Percentiles rank a stretch among this genome's conserved stretches.
These are phyloP conservation scores for Cataglyphis altisquamis DNA, from an alignment of 2,888 invertebrate species.

Conservation along the genomic window DNA sequence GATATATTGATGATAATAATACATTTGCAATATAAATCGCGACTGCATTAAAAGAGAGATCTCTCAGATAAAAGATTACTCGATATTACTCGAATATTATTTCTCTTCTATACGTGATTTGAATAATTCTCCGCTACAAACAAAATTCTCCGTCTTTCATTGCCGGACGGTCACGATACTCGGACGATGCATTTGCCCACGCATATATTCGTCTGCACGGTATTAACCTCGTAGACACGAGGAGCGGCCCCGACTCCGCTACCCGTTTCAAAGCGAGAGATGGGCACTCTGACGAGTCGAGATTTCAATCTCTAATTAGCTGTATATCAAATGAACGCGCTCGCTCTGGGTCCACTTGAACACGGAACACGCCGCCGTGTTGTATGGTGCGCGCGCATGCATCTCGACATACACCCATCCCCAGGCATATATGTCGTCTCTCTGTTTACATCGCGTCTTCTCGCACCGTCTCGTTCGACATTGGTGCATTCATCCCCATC, in stretches of 20 bases:
- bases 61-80: neutral
- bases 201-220: neutral
- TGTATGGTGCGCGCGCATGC: conserved; percentile 46
- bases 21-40: neutral
- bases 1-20: neutral
- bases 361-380: conserved; percentile 54
- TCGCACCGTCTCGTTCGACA: conserved; percentile 61
- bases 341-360: conserved; percentile 65
- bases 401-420: neutral
- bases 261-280: conserved; percentile 35
- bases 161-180: neutral
- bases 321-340: conserved; percentile 84
- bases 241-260: neutral
- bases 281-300: conserved; percentile 61
- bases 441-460: conserved; percentile 45
- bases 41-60: neutral
- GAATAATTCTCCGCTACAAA: neutral
- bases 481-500: conserved; percentile 35
- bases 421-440: neutral
- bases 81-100: neutral
- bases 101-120: neutral
- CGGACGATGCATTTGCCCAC: neutral
- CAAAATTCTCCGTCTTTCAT: conserved; percentile 12
- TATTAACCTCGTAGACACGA: conserved; percentile 20
- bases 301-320: conserved; percentile 86